A percentile compares a stretch with the other conserved stretches of the same genome.
These are phyloP conservation scores for Cuculus canorus DNA, from an alignment of 2,797 vertebrate species.

Conservation along the genomic window DNA sequence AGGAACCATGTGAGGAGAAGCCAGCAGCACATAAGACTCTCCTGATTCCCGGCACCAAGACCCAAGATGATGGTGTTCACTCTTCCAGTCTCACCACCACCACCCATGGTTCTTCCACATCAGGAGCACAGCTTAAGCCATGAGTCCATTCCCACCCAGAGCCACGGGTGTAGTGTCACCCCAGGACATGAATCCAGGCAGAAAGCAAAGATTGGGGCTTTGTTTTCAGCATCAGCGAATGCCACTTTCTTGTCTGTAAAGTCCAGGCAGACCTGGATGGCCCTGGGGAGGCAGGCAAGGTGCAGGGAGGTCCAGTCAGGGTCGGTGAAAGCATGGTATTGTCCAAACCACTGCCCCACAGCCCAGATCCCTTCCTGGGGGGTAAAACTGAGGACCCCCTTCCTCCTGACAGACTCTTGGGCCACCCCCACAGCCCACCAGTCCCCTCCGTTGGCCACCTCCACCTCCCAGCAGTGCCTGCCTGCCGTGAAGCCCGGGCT, in stretches of 20 bases:
- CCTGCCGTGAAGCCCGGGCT: not conserved
- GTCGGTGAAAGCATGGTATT: slow-evolving; percentile 82
- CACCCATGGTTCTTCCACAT: rapidly evolving
- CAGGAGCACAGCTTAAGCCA: slow-evolving; percentile 38
- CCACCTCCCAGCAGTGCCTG: slow-evolving; percentile 70
- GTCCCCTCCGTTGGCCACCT: slow-evolving; percentile 53
- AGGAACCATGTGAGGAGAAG: not conserved
- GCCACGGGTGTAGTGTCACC: not conserved
- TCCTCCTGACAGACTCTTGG: slow-evolving; percentile 62
- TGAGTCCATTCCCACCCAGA: slow-evolving; percentile 30
- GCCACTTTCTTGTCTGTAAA: not conserved
- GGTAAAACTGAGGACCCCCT: slow-evolving; percentile 5
- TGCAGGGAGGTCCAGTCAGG: slow-evolving; percentile 74
- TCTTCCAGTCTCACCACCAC: not conserved
- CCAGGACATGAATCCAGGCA: not conserved
- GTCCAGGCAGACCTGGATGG: slow-evolving; percentile 76
- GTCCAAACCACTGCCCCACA: slow-evolving; percentile 63
- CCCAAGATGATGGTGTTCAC: rapidly evolving
- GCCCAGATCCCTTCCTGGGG: slow-evolving; percentile 74
- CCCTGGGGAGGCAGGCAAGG: slow-evolving; percentile 63
- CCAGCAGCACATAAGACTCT: not conserved
- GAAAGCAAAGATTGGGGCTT: not conserved
- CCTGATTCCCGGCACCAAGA: not conserved
- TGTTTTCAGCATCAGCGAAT: slow-evolving; percentile 9
- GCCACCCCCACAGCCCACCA: slow-evolving; percentile 76